These are phyloP conservation scores for Ptychoptera albimana DNA, from an alignment of 2,888 invertebrate genomes.

Conservation along the genomic window DNA sequence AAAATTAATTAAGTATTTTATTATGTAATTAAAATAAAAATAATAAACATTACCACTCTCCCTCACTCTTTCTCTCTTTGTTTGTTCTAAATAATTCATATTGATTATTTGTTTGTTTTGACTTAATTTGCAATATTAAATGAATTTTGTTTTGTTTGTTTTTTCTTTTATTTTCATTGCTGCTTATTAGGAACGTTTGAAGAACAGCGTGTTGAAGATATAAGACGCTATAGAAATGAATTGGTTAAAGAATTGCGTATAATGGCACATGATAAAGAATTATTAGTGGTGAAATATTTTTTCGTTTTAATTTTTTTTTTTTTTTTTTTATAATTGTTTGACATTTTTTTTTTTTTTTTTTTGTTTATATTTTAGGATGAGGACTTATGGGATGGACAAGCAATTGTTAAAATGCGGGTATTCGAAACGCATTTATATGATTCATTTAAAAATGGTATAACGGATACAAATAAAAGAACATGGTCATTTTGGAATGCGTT, in stretches of 20 bases:
- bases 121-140: no score
- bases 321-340: background rate
- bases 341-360: background rate
- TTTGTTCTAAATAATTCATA: no score
- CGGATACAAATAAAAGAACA: conserved; percentile 19
- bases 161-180: no score
- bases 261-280: conserved; percentile 25
- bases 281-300: conserved; percentile 14
- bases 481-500: conserved; percentile 80
- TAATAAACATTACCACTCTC: no score
- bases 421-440: conserved; percentile 40
- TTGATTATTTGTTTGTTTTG: no score
- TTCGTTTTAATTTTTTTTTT: background rate
- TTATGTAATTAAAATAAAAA: no score
- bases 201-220: conserved; percentile 14
- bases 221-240: conserved; percentile 10
- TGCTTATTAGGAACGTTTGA: conserved; percentile 21
- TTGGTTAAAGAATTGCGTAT: conserved; percentile 20
- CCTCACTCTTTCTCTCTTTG: no score
- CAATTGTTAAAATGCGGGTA: conserved; percentile 31
- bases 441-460: conserved; percentile 33
- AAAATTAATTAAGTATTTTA: no score
- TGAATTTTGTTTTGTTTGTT: no score
- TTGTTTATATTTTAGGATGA: conserved; percentile 17
- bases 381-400: conserved; percentile 34